Percentiles rank a stretch among this genome's conserved stretches.
Conservation (phyloP, 2,888 invertebrate genomes). For the Dorcus parallelipipedus region DNA sequence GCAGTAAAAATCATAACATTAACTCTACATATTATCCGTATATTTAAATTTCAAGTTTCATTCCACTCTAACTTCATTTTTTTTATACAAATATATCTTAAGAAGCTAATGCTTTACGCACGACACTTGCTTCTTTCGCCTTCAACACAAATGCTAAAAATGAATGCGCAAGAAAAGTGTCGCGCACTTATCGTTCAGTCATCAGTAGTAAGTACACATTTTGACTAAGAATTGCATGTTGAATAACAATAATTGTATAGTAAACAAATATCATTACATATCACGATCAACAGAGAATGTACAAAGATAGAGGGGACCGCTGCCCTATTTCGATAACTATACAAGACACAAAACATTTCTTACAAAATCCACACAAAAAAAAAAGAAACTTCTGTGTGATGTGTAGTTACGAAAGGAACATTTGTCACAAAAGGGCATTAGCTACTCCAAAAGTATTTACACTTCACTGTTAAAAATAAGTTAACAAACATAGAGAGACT, state of each 20-base stretch:
- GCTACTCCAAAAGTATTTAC: slow-evolving; percentile 1
- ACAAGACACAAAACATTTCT: background rate
- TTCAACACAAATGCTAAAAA: background rate
- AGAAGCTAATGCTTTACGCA: background rate
- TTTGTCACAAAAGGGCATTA: background rate
- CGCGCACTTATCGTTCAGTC: background rate
- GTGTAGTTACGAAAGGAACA: background rate
- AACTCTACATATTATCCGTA: slow-evolving; percentile 9
- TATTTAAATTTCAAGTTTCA: slow-evolving; percentile 4
- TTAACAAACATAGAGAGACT: no score
- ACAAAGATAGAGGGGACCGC: slow-evolving; percentile 1
- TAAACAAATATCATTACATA: slow-evolving; percentile 13
- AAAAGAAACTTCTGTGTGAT: background rate
- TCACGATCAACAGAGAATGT: slow-evolving; percentile 10
- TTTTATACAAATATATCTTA: slow-evolving; percentile 2
- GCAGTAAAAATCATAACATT: slow-evolving; percentile 14
- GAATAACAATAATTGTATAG: background rate
- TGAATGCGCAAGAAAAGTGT: background rate
- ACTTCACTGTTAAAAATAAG: background rate
- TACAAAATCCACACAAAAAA: background rate
- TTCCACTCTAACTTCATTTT: background rate
- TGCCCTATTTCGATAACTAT: slow-evolving; percentile 1
- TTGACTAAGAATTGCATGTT: background rate
- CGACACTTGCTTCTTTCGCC: background rate
- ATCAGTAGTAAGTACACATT: background rate